Evolutionary conservation across 2,113 vertebrate species (phyloP).

Genomic region (Ceratotherium simum): DNA sequence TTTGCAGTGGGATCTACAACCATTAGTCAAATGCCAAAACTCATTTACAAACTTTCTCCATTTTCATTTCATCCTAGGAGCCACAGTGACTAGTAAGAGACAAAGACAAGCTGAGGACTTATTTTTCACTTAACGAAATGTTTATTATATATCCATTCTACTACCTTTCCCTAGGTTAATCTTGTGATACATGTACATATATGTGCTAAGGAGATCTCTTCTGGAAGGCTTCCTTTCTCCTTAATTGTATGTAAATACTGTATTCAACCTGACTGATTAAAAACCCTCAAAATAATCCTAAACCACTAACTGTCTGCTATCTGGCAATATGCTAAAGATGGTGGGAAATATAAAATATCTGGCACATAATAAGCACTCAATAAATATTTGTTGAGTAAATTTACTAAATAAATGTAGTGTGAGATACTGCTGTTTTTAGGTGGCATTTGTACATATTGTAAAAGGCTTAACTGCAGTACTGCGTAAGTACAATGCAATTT

Average conservation of each 20-base stretch:
- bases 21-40: neutral
- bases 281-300: slow-evolving; percentile 17
- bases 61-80: neutral
- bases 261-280: neutral
- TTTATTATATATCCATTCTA: neutral
- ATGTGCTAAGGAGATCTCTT: neutral
- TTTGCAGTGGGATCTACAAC: neutral
- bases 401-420: neutral
- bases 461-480: neutral
- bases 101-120: neutral
- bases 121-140: neutral
- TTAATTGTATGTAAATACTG: neutral
- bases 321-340: neutral
- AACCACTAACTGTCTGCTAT: neutral
- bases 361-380: neutral
- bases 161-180: neutral
- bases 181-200: neutral
- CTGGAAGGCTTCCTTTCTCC: neutral
- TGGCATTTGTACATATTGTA: neutral
- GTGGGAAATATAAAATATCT: neutral
- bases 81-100: neutral
- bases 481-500: neutral
- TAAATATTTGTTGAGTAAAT: slow-evolving; percentile 32
- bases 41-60: neutral
- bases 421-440: neutral